phyloP scores from a whole-genome alignment of 2,797 vertebrate genomes.

The Acanthornis magna region DNA sequence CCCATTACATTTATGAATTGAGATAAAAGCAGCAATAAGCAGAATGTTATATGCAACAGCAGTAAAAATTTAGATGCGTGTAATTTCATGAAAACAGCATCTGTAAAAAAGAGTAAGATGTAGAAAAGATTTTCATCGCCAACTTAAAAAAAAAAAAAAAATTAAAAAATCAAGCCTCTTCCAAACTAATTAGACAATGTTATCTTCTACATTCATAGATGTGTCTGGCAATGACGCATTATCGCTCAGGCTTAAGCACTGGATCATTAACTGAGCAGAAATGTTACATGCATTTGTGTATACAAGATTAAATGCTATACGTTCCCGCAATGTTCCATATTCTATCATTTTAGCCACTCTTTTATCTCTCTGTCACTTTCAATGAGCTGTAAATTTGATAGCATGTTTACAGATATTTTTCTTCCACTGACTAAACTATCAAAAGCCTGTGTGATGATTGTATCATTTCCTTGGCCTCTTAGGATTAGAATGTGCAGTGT shows the following conservation, averaged over 20 bases:
- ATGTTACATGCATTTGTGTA: not conserved
- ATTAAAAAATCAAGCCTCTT: not conserved
- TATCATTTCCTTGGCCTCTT: not conserved
- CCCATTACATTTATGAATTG: not conserved
- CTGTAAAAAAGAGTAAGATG: not conserved
- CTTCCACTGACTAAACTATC: conserved; percentile 30
- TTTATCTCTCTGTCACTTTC: conserved; percentile 46
- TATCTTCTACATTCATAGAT: not conserved
- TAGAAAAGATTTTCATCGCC: not conserved
- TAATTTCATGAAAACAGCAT: not conserved
- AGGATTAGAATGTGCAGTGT: not conserved
- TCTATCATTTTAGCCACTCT: not conserved
- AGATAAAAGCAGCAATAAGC: conserved; percentile 26
- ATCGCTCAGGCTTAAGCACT: not conserved
- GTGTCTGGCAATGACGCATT: not conserved
- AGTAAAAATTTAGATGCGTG: conserved; percentile 13
- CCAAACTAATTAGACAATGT: conserved; percentile 2
- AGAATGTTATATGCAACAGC: not conserved
- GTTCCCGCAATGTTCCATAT: not conserved
- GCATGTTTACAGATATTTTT: conserved; percentile 45
- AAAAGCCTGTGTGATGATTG: not conserved
- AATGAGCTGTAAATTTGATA: conserved; percentile 56
- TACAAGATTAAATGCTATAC: conserved; percentile 15
- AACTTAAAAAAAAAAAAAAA: not conserved
- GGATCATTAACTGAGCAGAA: conserved; percentile 38